Percentiles rank a stretch among this genome's conserved stretches.
Conservation (phyloP, 2,113 vertebrate genomes). For the Pterocles gutturalis region DNA sequence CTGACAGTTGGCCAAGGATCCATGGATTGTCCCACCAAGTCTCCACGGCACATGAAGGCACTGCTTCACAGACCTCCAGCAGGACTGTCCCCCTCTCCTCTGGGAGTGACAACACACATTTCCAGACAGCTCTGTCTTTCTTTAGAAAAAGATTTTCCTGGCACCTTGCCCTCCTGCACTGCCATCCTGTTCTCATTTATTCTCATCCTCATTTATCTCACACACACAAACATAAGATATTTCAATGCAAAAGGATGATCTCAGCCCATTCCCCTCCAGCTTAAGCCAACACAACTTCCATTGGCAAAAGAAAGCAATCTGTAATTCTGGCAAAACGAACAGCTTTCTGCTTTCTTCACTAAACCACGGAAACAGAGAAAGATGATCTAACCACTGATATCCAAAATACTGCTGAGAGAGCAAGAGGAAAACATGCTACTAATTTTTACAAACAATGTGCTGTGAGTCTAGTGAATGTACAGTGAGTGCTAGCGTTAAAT, state of each 20-base stretch:
- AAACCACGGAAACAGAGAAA: background rate
- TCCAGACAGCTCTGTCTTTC: background rate
- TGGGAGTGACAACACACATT: background rate
- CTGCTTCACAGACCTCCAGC: background rate
- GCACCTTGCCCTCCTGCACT: background rate
- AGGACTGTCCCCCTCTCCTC: background rate
- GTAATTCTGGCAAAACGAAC: background rate
- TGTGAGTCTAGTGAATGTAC: background rate
- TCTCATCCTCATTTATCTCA: background rate
- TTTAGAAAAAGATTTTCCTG: background rate
- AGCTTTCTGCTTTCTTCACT: background rate
- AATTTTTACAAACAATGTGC: background rate
- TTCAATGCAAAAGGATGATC: background rate
- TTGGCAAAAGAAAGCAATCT: background rate
- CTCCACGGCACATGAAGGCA: background rate
- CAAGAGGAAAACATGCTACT: background rate
- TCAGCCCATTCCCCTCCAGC: background rate
- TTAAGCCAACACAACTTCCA: background rate
- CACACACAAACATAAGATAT: background rate
- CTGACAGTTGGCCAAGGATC: background rate
- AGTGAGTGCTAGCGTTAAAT: background rate
- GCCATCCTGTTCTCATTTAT: background rate
- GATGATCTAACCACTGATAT: background rate
- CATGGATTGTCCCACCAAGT: fast-evolving
- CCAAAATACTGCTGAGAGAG: background rate